Evolutionary conservation across 2,888 invertebrate genomes (phyloP), one percentile per base, ranked within the genome.

Genomic region (Athetis lepigone): DNA sequence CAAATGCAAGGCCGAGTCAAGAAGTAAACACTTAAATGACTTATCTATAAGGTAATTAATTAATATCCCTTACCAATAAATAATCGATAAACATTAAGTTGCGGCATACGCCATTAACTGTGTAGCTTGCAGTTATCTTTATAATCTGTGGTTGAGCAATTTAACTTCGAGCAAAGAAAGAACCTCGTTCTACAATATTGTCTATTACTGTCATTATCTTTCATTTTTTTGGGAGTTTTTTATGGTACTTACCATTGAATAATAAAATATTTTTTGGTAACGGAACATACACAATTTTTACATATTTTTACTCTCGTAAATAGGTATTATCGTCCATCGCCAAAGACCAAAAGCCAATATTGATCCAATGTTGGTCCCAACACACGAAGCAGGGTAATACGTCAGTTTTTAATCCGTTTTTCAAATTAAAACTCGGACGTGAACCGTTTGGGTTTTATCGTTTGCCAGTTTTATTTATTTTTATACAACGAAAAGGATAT

Each of bases 341-440:
- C 8, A 39, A n/a, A 49, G 4, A 36, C 33, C 18, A 39, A 50
- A 16, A 45, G 25, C 72, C 49, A 64, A 63, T 43, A 36, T 75
- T 63, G 56, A 7, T 19, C 39, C 65, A 76, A 70, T 27, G 43
- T 74, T 71, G 52, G 74, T 39, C 1, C 43, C 54, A 72, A 58
- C 42, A 73, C 64, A 56, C 47, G 57, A 69, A 65, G 56, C 78
- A 64, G 29, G 67, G 68, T 84, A 84, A 86, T 84, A 85, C 82
- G 82, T 87, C 85, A 86, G 85, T 86, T 85, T 84, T 84, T 86
- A 88, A 88, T 89, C 85, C 82, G 80, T 82, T 85, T 87, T 85
- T 82, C 81, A 88, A 88, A 89, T 90, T 88, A 87, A 90, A 90
- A 85, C 81, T 76, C 78, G 83, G 75, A 86, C 90, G 90, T 87